Conservation (phyloP, 2,113 vertebrate genomes). For the Cyanistes caeruleus region DNA sequence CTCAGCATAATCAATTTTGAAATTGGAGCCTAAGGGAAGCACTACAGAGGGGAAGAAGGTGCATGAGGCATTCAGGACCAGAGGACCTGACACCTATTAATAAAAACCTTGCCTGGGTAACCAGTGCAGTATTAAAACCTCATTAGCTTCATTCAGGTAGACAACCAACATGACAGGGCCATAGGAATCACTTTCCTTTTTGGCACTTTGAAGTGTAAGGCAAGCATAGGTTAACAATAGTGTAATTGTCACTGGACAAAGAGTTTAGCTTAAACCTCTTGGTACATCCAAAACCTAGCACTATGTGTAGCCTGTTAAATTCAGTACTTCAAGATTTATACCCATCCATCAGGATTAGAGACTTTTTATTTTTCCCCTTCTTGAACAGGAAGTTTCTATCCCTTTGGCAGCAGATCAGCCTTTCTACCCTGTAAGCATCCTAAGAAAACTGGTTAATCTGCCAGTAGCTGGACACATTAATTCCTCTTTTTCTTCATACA, state of each 20-base stretch:
- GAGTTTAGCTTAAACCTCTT: background rate
- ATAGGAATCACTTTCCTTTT: background rate
- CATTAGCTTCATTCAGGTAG: slow-evolving; percentile 23
- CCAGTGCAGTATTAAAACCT: background rate
- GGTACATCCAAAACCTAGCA: background rate
- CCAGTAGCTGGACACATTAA: background rate
- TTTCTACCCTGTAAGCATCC: background rate
- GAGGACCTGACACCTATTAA: slow-evolving; percentile 40
- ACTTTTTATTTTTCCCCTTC: accelerated
- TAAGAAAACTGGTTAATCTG: background rate
- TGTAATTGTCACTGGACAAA: background rate
- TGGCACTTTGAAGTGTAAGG: background rate
- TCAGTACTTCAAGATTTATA: background rate
- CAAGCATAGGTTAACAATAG: background rate
- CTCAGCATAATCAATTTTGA: background rate
- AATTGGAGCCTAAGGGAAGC: background rate
- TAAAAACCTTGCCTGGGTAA: slow-evolving; percentile 42
- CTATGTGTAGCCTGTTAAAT: background rate
- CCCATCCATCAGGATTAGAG: background rate
- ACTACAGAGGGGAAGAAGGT: background rate
- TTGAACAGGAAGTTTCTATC: background rate
- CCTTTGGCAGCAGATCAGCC: background rate
- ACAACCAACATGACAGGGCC: background rate
- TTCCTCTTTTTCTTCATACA: background rate
- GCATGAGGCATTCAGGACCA: slow-evolving; percentile 8